These are phyloP conservation scores for Leptodactylus fallax DNA, from an alignment of 2,797 vertebrate genomes.

Conservation along the genomic window DNA sequence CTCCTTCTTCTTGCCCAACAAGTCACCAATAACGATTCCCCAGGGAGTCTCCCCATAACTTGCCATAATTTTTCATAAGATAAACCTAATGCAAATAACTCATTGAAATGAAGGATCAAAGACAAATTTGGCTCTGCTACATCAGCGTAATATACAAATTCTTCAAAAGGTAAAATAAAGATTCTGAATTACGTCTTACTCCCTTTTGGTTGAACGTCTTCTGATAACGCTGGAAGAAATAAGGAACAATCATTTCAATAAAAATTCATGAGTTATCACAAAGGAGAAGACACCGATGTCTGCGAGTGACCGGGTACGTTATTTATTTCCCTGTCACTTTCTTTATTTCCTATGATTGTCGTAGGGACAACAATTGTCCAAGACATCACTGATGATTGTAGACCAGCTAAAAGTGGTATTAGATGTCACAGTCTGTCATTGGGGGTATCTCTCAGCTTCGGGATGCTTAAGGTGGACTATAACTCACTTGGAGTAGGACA, in stretches of 20 bases:
- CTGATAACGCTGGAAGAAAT: background rate
- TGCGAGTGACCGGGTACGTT: background rate
- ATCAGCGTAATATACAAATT: background rate
- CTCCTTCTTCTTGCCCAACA: too few relatives aligned
- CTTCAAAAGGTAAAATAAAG: background rate
- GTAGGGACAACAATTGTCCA: background rate
- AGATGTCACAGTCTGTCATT: conserved; percentile 12
- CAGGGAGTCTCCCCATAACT: too few relatives aligned
- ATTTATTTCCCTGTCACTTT: conserved; percentile 37
- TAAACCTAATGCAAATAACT: too few relatives aligned
- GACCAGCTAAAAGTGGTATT: background rate
- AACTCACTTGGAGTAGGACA: background rate
- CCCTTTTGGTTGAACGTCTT: background rate
- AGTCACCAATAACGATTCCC: too few relatives aligned
- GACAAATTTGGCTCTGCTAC: background rate
- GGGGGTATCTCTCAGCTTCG: background rate
- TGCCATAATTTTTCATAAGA: too few relatives aligned
- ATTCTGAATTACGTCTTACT: background rate
- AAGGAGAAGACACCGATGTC: background rate
- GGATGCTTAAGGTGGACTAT: background rate
- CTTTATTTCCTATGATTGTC: background rate
- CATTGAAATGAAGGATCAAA: background rate
- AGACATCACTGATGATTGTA: background rate
- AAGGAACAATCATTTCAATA: conserved; percentile 9
- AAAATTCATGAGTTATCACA: conserved; percentile 19